Evolutionary conservation across 2,888 invertebrate genomes (phyloP).

Genomic region (Heliconius sara): DNA sequence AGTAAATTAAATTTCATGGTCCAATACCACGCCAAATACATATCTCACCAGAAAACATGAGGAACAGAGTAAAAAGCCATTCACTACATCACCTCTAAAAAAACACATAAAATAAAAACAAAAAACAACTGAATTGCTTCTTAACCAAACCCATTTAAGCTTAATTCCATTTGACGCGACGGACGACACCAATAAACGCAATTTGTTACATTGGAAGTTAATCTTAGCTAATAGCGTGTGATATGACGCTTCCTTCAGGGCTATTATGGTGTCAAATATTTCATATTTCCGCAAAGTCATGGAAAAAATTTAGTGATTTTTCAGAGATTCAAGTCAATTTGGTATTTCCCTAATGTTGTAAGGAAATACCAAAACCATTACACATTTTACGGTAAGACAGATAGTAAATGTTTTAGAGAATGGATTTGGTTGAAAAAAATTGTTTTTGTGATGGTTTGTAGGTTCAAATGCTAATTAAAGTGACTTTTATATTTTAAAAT

Average conservation of each 20-base stretch:
- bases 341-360: background rate
- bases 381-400: background rate
- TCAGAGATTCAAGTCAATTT: background rate
- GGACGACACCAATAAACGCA: conserved; percentile 18
- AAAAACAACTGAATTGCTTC: background rate
- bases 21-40: no score
- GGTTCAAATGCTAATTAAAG: background rate
- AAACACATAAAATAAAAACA: background rate
- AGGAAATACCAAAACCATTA: no score
- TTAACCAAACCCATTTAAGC: background rate
- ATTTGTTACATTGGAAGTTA: conserved; percentile 29
- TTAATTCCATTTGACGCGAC: conserved; percentile 8
- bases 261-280: conserved; percentile 6
- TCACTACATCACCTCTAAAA: background rate
- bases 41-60: no score
- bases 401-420: background rate
- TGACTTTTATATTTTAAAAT: background rate
- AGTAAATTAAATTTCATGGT: no score
- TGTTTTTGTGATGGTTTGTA: background rate
- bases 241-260: conserved; percentile 14
- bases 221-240: conserved; percentile 21
- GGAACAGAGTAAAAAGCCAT: background rate
- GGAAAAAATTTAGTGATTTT: background rate
- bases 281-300: conserved; percentile 25
- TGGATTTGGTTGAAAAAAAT: background rate